phyloP scores from a whole-genome alignment of 2,888 invertebrate genomes.

The Gonocerus acuteangulatus region DNA sequence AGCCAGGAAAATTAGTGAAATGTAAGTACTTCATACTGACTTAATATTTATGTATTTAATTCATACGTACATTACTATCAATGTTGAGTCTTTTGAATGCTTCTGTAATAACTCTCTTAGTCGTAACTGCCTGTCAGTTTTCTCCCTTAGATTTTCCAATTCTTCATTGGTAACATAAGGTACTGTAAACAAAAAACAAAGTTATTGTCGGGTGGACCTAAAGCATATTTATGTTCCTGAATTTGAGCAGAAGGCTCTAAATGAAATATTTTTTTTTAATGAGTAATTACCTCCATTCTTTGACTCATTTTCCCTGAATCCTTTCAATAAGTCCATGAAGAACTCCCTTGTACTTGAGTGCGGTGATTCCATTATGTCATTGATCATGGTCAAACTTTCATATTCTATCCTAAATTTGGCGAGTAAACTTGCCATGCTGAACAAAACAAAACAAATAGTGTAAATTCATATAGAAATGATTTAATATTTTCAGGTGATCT shows the following conservation, averaged over 20 bases:
- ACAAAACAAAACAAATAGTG: constrained; percentile 28
- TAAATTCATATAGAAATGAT: neutral
- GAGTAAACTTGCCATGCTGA: constrained; percentile 86
- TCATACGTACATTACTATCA: constrained; percentile 78
- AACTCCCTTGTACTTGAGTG: constrained; percentile 67
- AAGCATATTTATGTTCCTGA: too few relatives aligned
- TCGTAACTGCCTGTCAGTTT: constrained; percentile 83
- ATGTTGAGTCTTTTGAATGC: constrained; percentile 76
- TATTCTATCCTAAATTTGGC: constrained; percentile 96
- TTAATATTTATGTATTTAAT: too few relatives aligned
- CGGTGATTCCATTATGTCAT: constrained; percentile 84
- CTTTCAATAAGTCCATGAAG: constrained; percentile 65
- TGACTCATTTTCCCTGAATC: constrained; percentile 27
- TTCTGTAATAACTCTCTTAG: constrained; percentile 80
- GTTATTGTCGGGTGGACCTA: constrained; percentile 2
- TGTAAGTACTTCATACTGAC: too few relatives aligned
- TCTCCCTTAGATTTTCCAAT: constrained; percentile 65
- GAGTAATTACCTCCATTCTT: neutral
- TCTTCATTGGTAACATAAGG: constrained; percentile 43
- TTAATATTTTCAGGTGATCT: too few relatives aligned
- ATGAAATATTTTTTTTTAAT: too few relatives aligned
- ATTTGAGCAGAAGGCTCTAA: too few relatives aligned
- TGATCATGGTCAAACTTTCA: constrained; percentile 82
- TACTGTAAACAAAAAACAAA: constrained; percentile 9
- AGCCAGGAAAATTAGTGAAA: too few relatives aligned